These are phyloP conservation scores for Hemicentrotus pulcherrimus DNA, from an alignment of 35 echinoderm and acorn worm genomes.

Conservation along the genomic window DNA sequence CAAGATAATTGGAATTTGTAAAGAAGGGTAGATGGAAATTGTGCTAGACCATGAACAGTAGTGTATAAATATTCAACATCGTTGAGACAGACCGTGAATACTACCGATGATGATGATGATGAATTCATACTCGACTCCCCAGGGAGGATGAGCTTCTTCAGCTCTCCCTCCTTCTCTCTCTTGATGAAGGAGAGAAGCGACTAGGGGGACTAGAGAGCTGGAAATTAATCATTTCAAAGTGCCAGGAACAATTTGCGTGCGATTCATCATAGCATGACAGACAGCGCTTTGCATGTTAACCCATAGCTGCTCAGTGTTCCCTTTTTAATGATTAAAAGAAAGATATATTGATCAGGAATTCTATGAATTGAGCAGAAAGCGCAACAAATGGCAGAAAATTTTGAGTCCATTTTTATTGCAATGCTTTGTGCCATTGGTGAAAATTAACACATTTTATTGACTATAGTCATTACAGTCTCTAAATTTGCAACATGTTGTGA, in stretches of 20 bases:
- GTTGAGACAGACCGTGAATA: neutral
- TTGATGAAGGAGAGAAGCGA: neutral
- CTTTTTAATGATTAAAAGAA: no score
- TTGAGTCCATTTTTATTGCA: no score
- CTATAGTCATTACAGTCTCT: no score
- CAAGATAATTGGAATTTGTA: neutral
- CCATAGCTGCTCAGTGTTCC: no score
- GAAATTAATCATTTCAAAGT: constrained; percentile 20
- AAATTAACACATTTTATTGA: no score
- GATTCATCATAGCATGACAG: neutral
- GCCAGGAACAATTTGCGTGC: neutral
- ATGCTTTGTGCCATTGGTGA: no score
- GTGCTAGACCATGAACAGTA: neutral
- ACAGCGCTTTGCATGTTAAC: neutral
- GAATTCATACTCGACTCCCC: neutral
- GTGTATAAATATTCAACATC: neutral
- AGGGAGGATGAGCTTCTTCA: neutral
- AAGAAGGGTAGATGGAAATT: neutral
- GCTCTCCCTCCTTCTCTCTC: neutral
- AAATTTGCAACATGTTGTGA: no score
- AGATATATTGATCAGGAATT: no score
- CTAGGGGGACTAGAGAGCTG: neutral
- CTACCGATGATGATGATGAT: neutral
- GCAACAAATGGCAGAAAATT: no score
- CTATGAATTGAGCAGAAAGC: no score